Base-by-base conservation (phyloP, 1,140 invertebrate genomes). In the Ceratoteleas bidentatus region DNA sequence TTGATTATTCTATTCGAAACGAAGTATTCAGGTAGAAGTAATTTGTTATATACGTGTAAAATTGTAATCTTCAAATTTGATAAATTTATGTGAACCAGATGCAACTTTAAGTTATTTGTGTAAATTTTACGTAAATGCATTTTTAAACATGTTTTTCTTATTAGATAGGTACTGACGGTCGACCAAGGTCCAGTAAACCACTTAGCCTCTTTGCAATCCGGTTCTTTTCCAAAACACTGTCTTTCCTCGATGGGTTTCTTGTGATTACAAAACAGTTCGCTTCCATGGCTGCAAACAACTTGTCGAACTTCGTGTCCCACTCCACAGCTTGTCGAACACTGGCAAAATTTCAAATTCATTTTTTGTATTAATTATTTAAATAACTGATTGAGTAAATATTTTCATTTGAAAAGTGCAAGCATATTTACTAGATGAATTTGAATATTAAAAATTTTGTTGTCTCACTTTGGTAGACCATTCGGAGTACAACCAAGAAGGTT, bases 111-210 rank as follows among this genome's bases (percentile, higher is more conserved):
- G 6, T 40, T 40, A 45, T 45, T n/a, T 1, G 8, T 45, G n/a
- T 45, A 45, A 0, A n/a, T 45, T 45, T n/a, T 45, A n/a, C 6
- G 6, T 45, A 11, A 40, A 40, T 40, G 6, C 2, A 40, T 40
- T 40, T 40, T 40, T 6, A 40, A 40, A n/a, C n/a, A n/a, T n/a
- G n/a, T n/a, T n/a, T n/a, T 40, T 40, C 6, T 9, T 40, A 9
- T 40, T 40, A 8, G 36, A 36, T 6, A 36, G 11, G 33, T 85
- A 93, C 93, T 75, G 81, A 93, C 93, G 81, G 93, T 87, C 9
- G 92, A 90, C 95, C 95, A 96, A 14, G 94, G 92, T n/a, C 95
- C 94, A 24, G 92, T 88, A 81, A 94, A 95, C 95, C 95, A 96
- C 73, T 94, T 92, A 0, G 93, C 93, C 24, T 92, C 91, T 83